phyloP scores from a whole-genome alignment of 2,113 vertebrate genomes.

The Setophaga petechia region DNA sequence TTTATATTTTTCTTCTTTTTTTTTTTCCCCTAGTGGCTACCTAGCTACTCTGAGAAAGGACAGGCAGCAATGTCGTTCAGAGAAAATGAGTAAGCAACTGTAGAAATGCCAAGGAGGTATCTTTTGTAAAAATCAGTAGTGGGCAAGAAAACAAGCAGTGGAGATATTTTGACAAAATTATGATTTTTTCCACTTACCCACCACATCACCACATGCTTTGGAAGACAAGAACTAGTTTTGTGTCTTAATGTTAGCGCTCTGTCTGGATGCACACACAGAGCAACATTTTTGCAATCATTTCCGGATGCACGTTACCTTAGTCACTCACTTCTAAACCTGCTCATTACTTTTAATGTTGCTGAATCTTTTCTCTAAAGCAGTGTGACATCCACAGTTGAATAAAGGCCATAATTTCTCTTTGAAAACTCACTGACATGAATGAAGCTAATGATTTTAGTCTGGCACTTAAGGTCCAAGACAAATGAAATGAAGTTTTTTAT shows the following conservation, averaged over 20 bases:
- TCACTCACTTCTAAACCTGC: neutral
- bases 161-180: neutral
- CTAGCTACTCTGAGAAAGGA: neutral
- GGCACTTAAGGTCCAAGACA: neutral
- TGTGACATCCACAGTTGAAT: neutral
- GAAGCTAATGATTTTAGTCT: neutral
- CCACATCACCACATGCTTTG: neutral
- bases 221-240: neutral
- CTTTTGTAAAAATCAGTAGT: neutral
- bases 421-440: neutral
- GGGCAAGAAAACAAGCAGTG: neutral
- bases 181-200: neutral
- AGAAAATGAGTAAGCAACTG: neutral
- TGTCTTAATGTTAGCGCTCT: neutral
- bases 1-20: neutral
- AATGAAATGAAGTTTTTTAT: neutral
- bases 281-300: neutral
- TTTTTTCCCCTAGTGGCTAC: neutral
- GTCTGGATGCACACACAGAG: neutral
- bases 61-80: neutral
- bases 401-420: neutral
- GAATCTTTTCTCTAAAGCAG: neutral
- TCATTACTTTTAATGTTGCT: constrained; percentile 1
- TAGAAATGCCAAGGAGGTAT: neutral
- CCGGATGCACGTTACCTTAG: neutral